phyloP scores from a whole-genome alignment of 2,888 invertebrate genomes.

The Leptopilina myrica region DNA sequence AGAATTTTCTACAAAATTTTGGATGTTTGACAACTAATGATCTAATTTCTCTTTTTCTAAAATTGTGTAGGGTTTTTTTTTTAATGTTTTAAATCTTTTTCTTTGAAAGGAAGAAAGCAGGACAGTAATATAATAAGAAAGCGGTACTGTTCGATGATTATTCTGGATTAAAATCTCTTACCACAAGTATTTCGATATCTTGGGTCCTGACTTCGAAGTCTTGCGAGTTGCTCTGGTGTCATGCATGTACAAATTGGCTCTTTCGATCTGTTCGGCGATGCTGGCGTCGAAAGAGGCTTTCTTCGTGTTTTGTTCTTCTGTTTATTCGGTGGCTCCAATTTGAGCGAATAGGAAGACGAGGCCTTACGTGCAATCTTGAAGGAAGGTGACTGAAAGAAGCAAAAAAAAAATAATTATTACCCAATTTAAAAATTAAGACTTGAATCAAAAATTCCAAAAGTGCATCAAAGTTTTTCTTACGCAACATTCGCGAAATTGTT shows the following conservation, averaged over 20 bases:
- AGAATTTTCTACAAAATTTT: background rate
- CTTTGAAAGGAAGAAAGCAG: conserved; percentile 22
- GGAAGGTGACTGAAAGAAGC: conserved; percentile 87
- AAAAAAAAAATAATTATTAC: no score
- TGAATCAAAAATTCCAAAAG: background rate
- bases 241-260: conserved; percentile 97
- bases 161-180: conserved; percentile 53
- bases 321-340: conserved; percentile 91
- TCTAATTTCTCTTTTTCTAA: conserved; percentile 8
- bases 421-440: no score
- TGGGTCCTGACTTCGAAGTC: conserved; percentile 90
- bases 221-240: conserved; percentile 94
- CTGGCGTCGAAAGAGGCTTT: conserved; percentile 95
- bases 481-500: conserved; percentile 97
- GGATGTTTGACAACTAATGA: background rate
- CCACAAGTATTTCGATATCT: conserved; percentile 82
- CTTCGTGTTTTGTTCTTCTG: conserved; percentile 92
- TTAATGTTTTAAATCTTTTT: background rate
- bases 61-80: background rate
- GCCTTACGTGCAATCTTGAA: conserved; percentile 99
- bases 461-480: conserved; percentile 81
- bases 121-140: conserved; percentile 31
- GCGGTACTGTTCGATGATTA: conserved; percentile 27
- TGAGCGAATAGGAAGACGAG: conserved; percentile 96
- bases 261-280: conserved; percentile 91